phyloP scores from a whole-genome alignment of 2,888 invertebrate species.

The Hirtodrosophila duncani region DNA sequence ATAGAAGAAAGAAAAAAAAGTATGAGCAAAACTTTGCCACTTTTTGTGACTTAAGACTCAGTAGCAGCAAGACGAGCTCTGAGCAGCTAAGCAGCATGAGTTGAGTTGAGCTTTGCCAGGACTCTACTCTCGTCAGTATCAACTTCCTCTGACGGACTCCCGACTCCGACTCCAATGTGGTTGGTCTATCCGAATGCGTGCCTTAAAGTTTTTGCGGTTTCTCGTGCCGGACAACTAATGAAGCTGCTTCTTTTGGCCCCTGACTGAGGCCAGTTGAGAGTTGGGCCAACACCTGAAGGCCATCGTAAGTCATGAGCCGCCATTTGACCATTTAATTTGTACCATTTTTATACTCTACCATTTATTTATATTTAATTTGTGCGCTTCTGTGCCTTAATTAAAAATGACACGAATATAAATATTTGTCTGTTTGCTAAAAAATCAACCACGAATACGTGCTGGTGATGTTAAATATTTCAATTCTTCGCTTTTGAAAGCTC shows the following conservation, averaged over 20 bases:
- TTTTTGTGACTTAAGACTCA: constrained; percentile 52
- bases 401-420: constrained; percentile 34
- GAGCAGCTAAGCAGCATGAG: constrained; percentile 11
- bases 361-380: constrained; percentile 28
- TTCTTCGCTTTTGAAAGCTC: no score
- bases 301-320: no score
- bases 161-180: no score
- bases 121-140: no score
- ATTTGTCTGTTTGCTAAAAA: constrained; percentile 39
- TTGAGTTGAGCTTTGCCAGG: constrained; percentile 15
- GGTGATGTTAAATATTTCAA: no score
- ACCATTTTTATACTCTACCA: constrained; percentile 3
- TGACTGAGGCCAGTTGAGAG: constrained; percentile 11
- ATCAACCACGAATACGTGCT: constrained; percentile 21
- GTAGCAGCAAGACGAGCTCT: constrained; percentile 24
- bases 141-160: no score
- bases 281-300: constrained; percentile 24
- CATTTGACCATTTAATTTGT: neutral
- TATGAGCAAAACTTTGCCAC: constrained; percentile 48
- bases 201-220: constrained; percentile 60
- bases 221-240: constrained; percentile 61
- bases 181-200: no score
- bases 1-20: no score
- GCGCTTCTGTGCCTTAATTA: constrained; percentile 44
- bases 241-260: constrained; percentile 51